Conservation (phyloP, 1,140 invertebrate species). For the Hycleus cichorii region DNA sequence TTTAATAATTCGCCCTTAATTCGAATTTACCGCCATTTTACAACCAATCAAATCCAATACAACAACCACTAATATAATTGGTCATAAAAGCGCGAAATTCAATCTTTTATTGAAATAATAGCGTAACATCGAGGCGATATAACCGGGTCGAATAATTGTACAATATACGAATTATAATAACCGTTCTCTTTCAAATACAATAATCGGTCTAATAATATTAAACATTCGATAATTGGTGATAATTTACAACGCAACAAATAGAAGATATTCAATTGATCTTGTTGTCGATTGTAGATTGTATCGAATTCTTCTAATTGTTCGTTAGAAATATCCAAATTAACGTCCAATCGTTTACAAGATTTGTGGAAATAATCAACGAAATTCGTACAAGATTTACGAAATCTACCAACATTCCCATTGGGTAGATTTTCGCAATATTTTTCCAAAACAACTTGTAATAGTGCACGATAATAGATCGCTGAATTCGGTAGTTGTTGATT, state of each 20-base stretch:
- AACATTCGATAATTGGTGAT: conserved; percentile 74
- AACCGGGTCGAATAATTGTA: conserved; percentile 67
- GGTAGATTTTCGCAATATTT: conserved; percentile 38
- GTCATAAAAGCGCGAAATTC: too few species aligned
- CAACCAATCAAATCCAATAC: too few species aligned
- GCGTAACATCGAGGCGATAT: conserved; percentile 70
- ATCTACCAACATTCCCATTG: conserved; percentile 44
- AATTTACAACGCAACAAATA: conserved; percentile 73
- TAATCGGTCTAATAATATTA: conserved; percentile 77
- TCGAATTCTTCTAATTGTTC: conserved; percentile 45
- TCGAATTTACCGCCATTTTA: too few species aligned
- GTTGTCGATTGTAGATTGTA: conserved; percentile 41
- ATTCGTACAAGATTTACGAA: conserved; percentile 48
- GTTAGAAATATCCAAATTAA: conserved; percentile 34
- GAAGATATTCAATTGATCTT: conserved; percentile 67
- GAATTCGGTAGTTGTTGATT: conserved; percentile 50
- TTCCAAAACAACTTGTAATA: conserved; percentile 60
- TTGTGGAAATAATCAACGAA: conserved; percentile 59
- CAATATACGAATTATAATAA: conserved; percentile 54
- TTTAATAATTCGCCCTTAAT: too few species aligned
- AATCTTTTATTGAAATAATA: conserved; percentile 51
- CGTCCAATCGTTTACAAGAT: conserved; percentile 51
- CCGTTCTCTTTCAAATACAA: conserved; percentile 68
- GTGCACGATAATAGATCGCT: conserved; percentile 62
- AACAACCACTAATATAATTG: too few species aligned